phyloP scores from a whole-genome alignment of 1,140 invertebrate genomes.

The Laupala kohalensis region DNA sequence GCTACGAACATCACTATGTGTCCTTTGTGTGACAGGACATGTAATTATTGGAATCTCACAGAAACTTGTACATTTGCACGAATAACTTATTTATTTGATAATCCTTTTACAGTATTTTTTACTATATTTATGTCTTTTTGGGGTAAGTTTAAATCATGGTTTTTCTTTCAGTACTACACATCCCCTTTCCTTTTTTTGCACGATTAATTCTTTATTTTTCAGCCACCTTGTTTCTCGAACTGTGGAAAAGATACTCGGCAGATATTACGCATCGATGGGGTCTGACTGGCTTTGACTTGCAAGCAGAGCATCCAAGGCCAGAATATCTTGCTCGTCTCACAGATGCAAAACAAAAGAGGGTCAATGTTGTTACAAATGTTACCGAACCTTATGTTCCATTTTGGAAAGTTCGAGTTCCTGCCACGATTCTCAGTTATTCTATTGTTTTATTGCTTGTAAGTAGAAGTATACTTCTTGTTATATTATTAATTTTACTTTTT shows the following conservation, averaged over 20 bases:
- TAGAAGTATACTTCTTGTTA: slow-evolving; percentile 7
- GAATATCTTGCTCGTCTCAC: slow-evolving; percentile 59
- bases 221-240: slow-evolving; percentile 77
- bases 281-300: slow-evolving; percentile 69
- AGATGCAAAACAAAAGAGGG: slow-evolving; percentile 46
- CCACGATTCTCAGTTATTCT: slow-evolving; percentile 70
- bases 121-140: slow-evolving; percentile 95
- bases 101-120: slow-evolving; percentile 84
- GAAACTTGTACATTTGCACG: slow-evolving; percentile 77
- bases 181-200: no score
- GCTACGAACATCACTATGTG: slow-evolving; percentile 57
- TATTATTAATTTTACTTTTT: no score
- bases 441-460: slow-evolving; percentile 62
- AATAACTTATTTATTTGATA: slow-evolving; percentile 90
- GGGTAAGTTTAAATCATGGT: slow-evolving; percentile 43
- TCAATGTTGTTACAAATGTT: slow-evolving; percentile 62
- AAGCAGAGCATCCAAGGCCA: slow-evolving; percentile 78
- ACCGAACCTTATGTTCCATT: slow-evolving; percentile 74
- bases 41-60: slow-evolving; percentile 77
- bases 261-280: slow-evolving; percentile 87
- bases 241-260: slow-evolving; percentile 89
- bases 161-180: not conserved
- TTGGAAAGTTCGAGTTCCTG: slow-evolving; percentile 74
- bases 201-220: slow-evolving; percentile 19
- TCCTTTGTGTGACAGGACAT: slow-evolving; percentile 70